Evolutionary conservation across 2,888 invertebrate species (phyloP), one percentile per base, ranked within the genome.

Genomic region (Alsophila aescularia): DNA sequence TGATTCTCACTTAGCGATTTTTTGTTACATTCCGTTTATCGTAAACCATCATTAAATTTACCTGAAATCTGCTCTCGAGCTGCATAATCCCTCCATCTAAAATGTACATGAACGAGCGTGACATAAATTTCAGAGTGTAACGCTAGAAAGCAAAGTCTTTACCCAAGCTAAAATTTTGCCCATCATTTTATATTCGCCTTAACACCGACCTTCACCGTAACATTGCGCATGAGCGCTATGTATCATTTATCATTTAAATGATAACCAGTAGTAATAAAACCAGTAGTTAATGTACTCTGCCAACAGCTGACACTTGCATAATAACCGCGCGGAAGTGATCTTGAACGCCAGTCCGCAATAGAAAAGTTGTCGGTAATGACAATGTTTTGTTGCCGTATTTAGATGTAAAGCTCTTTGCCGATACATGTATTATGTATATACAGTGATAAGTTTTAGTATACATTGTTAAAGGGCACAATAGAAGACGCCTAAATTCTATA

Each of bases 321-420:
- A 61, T 57, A 32, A 60, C 57, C 29, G 39, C n/a, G 27, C 58
- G 67, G 67, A 69, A 64, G 52, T 66, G 62, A 61, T 59, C 65
- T 69, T 69, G 66, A 60, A 53, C 50, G 35, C 40, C 16, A 40
- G 37, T 47, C 48, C 57, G 51, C 54, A 54, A 59, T 62, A 67
- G 66, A 73, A 66, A 72, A 65, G 72, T 64, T 37, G 67, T 66
- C 62, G 62, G 49, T 66, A 63, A 64, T 73, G 67, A 66, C 58
- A 60, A 48, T 57, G 58, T 51, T 16, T 14, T 18, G 34, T 35
- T 34, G 43, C 40, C 41, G 41, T 45, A 54, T 39, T 34, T 44
- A 49, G 43, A 29, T 10, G 41, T 52, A 13, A 52, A 47, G 52
- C 40, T 41, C 13, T 18, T 31, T 32, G n/a, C 35, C 13, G n/a